Base-by-base conservation (phyloP, 2,113 vertebrate species). In the Xenopus laevis region DNA sequence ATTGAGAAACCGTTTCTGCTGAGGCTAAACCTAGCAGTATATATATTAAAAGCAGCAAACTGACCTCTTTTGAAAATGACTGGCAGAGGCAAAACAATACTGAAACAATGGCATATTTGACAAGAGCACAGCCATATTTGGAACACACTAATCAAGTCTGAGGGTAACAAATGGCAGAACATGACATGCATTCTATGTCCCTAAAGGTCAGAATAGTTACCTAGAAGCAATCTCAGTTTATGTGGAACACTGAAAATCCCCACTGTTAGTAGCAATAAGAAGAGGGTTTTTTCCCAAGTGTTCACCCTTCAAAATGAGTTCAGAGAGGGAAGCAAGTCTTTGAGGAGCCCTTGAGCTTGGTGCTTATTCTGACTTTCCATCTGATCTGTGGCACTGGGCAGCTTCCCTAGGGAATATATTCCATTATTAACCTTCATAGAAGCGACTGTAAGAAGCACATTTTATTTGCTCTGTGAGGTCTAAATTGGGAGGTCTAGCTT, bases 381-480 rank as follows among this genome's bases (percentile, higher is more conserved):
- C 11, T 60, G 18, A 60, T 23, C 58, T 27, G 21, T 23, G 20
- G 58, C 58, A 27, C 23, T 27, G 23, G 23, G 4, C 23, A 21
- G 11, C 20, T 64, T 53, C 45, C 53, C 30, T 27, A 57, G 65
- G 53, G 62, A 55, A 72, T 4, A 0, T 10, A 52, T 40, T 68
- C 68, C 33, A 78, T 80, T 9, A 9, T 79, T 79, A 81, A 77
- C 78, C 77, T 82, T 20, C 3, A 0, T 13, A 18, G 58, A 23
- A 60, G 58, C 64, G 21, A 12, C 0, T 0, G 2, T n/a, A 74
- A 67, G 75, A 27, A 46, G 46, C 2, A 0, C 0, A 23, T 27
- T 60, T 60, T 60, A 10, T 60, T 23, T 60, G 20, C 13, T 60
- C 58, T 21, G 58, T 13, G 21, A 8, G 8, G 58, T 23, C 58